Evolutionary conservation across 2,797 vertebrate species (phyloP), one percentile per base, ranked within the genome.

Genomic region (Brachymystax lenok): DNA sequence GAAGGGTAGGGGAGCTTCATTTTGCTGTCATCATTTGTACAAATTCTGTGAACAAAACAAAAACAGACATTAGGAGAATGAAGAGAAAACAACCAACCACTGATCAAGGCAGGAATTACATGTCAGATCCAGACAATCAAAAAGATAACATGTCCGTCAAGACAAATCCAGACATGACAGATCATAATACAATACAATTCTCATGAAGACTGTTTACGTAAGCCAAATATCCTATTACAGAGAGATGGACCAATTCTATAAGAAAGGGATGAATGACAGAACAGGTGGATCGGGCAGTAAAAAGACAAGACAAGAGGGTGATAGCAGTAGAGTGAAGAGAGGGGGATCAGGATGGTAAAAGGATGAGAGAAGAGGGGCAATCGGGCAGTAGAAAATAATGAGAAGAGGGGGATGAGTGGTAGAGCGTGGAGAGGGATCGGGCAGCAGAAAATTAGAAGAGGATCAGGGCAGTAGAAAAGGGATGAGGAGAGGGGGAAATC

Each of bases 1-100:
- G 91, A 63, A 63, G 21, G 59, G 88, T 89, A 92, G 92, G 88
- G 91, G 92, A 89, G 90, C 93, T 95, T 99, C 97, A 99, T 96
- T 98, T 98, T 93, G 96, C 95, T 78, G 97, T 99, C 98, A 99
- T 99, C 98, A 99, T 99, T 95, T 98, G 95, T 96, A 99, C 98
- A 96, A 99, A 92, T 78, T 92, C 92, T 93, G 91, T n/a, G 54
- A 51, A 52, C n/a, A 24, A 50, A 27, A 21, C 71, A 33, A 24
- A 27, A 24, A 3, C 27, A n/a, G 51, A 56, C 17, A 51, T 77
- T 63, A 71, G 24, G 27, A 30, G 56, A 19, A n/a, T 40, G 21
- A 40, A 16, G 66, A 51, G 75, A 67, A 74, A 40, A 1, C 33
- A 28, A 27, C 24, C n/a, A 50, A 76, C 13, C 51, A 69, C 54